phyloP scores from a whole-genome alignment of 2,888 invertebrate genomes.

The Peribatodes rhomboidaria region DNA sequence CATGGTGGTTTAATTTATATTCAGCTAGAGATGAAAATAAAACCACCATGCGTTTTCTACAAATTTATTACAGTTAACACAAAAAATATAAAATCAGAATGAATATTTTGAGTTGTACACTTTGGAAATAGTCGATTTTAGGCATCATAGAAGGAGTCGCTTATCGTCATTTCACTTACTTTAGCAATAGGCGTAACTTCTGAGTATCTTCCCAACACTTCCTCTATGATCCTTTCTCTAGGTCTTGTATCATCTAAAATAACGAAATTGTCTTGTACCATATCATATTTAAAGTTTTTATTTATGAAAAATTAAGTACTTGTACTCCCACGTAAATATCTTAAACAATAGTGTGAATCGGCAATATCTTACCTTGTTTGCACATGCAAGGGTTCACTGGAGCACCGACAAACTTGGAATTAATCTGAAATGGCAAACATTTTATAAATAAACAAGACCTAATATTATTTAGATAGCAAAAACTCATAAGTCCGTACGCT shows the following conservation, averaged over 20 bases:
- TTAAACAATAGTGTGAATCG: conserved; percentile 29
- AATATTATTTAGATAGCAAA: too few species aligned
- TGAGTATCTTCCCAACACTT: conserved; percentile 70
- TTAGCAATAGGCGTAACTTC: conserved; percentile 64
- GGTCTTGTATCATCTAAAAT: conserved; percentile 71
- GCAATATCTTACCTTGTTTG: conserved; percentile 58
- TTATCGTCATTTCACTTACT: conserved; percentile 68
- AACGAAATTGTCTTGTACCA: conserved; percentile 29
- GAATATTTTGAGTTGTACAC: not conserved
- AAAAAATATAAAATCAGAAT: conserved; percentile 6
- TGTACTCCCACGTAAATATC: conserved; percentile 69
- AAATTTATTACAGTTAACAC: conserved; percentile 48
- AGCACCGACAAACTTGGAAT: conserved; percentile 52
- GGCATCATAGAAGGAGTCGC: conserved; percentile 42
- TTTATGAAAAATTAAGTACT: conserved; percentile 30
- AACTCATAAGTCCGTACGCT: too few species aligned
- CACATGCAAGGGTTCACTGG: conserved; percentile 51
- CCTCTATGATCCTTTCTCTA: conserved; percentile 68
- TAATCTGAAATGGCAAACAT: conserved; percentile 49
- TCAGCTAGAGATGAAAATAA: conserved; percentile 53
- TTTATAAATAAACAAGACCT: not conserved
- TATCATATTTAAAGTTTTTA: not conserved
- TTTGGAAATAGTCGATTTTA: conserved; percentile 17
- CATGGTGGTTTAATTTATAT: conserved; percentile 59
- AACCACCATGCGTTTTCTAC: conserved; percentile 60